Evolutionary conservation across 2,113 vertebrate species (phyloP), one percentile per base, ranked within the genome.

Genomic region (Falcunculus frontatus): DNA sequence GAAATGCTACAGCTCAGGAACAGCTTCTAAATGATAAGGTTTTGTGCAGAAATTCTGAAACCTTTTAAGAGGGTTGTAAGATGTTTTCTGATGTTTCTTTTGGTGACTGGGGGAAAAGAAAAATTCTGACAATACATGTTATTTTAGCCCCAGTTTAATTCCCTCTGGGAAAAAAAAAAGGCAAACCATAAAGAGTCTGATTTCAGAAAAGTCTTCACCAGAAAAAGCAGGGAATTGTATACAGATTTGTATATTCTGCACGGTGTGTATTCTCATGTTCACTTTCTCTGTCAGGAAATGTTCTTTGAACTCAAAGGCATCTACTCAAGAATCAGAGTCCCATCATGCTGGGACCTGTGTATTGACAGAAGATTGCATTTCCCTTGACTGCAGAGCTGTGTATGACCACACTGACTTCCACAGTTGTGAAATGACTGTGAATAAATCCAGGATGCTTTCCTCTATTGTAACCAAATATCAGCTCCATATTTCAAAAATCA

Each of bases 401-500:
- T 9, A n/a, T 19, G 35, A 75, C 6, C 32, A 44, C 29, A 42
- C 2, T 23, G 35, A 10, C 18, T 76, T 57, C 41, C 9, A 11
- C 5, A 10, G 26, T 52, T 33, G 29, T 2, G 6, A 44, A 88
- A 73, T 5, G 1, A n/a, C 39, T 33, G 7, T n/a, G 22, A 41
- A 56, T 4, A 59, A 18, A 70, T 13, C 14, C 0, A 0, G 18
- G 19, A 74, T 20, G 5, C 7, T 67, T 72, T 63, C 15, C 20
- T 8, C 17, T 63, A 13, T 30, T n/a, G 13, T 4, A 82, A 63
- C 11, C 33, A 81, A 57, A 72, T 19, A 9, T 19, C 12, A 55
- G 14, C 9, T 73, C 22, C 18, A 14, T 17, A 55, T 6, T 26
- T 25, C 41, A 63, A 70, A 70, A 30, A 23, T 33, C 29, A 37